Percentiles rank a stretch among this genome's conserved stretches.
phyloP scores from a whole-genome alignment of 2,888 invertebrate species.

The Pollenia griseotomentosa region DNA sequence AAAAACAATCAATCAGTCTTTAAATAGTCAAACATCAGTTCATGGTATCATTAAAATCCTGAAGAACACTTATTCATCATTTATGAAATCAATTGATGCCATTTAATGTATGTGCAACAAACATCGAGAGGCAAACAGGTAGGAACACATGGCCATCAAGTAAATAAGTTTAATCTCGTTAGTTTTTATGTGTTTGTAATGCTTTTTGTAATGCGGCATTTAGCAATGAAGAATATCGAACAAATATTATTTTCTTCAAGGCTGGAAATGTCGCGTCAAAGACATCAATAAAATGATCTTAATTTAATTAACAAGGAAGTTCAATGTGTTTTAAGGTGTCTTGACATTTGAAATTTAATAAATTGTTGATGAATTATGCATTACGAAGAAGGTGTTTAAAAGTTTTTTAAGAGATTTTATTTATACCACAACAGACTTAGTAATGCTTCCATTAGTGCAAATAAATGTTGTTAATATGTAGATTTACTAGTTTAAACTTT shows the following conservation, averaged over 20 bases:
- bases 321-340: neutral
- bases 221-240: neutral
- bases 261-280: conserved; percentile 1
- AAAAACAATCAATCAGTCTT: neutral
- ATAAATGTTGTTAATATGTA: no score
- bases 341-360: neutral
- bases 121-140: neutral
- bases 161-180: neutral
- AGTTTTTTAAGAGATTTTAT: no score
- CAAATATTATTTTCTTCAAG: neutral
- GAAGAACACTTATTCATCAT: neutral
- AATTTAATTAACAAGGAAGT: conserved; percentile 6
- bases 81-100: neutral
- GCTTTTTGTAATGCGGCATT: neutral
- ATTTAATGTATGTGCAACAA: neutral
- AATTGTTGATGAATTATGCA: no score
- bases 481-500: no score
- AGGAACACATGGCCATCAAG: neutral
- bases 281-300: neutral
- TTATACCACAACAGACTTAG: no score
- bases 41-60: neutral
- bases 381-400: no score
- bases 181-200: no score
- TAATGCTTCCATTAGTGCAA: no score
- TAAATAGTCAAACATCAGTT: conserved; percentile 1